Evolutionary conservation across 35 echinoderm and acorn worm genomes (phyloP).

Genomic region (Apostichopus parvimensis): DNA sequence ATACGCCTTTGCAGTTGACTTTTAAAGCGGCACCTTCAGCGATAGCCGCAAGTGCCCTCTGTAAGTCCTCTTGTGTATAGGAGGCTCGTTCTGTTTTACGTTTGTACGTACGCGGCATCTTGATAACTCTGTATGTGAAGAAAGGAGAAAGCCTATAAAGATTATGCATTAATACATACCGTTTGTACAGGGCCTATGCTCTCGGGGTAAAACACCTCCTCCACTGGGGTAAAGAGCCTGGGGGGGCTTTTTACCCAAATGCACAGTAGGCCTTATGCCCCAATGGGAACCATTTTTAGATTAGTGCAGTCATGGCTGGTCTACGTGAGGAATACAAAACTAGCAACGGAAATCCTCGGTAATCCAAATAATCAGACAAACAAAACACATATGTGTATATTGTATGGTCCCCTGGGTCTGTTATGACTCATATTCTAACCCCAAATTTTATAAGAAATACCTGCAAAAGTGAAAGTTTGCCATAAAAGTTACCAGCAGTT

Average conservation of each 20-base stretch:
- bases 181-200: neutral
- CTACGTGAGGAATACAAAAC: no score
- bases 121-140: conserved; percentile 10
- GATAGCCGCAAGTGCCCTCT: conserved; percentile 7
- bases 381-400: neutral
- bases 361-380: no score
- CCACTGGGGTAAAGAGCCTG: conserved; percentile 29
- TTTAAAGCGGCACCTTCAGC: no score
- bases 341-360: no score
- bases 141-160: neutral
- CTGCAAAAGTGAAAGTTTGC: no score
- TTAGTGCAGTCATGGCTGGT: neutral
- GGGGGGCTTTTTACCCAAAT: conserved; percentile 47
- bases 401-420: neutral
- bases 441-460: neutral
- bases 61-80: conserved; percentile 10
- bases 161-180: neutral
- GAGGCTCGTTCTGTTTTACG: conserved; percentile 20
- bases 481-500: no score
- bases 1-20: no score
- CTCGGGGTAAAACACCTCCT: conserved; percentile 28
- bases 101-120: conserved; percentile 47
- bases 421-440: neutral
- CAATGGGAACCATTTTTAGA: conserved; percentile 5
- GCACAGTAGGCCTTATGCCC: neutral